Evolutionary conservation across 2,888 invertebrate genomes (phyloP).

Genomic region (Xestia ashworthii): DNA sequence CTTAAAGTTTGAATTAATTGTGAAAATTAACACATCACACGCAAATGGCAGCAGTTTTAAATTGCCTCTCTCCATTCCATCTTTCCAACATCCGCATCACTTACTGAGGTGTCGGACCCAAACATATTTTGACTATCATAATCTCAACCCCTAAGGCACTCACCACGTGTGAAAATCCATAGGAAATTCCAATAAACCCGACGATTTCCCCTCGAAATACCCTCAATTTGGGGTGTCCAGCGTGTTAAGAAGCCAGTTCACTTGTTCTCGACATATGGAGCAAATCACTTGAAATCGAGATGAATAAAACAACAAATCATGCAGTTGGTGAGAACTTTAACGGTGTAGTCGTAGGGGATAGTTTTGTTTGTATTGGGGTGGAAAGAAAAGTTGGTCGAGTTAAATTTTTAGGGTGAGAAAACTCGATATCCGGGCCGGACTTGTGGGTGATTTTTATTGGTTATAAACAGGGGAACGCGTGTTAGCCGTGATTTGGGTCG

Average conservation of each 20-base stretch:
- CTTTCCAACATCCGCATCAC: conserved; percentile 8
- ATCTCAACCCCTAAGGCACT: conserved; percentile 70
- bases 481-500: conserved; percentile 81
- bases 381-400: conserved; percentile 66
- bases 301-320: conserved; percentile 64
- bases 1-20: not conserved
- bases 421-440: conserved; percentile 87
- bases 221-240: conserved; percentile 89
- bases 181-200: conserved; percentile 88
- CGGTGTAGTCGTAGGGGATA: conserved; percentile 30
- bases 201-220: conserved; percentile 83
- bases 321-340: conserved; percentile 58
- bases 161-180: conserved; percentile 82
- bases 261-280: conserved; percentile 88
- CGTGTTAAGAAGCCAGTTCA: conserved; percentile 84
- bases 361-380: conserved; percentile 53
- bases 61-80: not conserved
- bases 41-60: not conserved
- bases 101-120: conserved; percentile 42
- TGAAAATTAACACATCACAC: no score
- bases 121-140: conserved; percentile 61
- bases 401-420: conserved; percentile 86
- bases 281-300: conserved; percentile 82
- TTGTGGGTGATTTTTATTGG: conserved; percentile 88
- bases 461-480: conserved; percentile 82